Conservation (phyloP, 2,888 invertebrate species). For the Volucella inanis region DNA sequence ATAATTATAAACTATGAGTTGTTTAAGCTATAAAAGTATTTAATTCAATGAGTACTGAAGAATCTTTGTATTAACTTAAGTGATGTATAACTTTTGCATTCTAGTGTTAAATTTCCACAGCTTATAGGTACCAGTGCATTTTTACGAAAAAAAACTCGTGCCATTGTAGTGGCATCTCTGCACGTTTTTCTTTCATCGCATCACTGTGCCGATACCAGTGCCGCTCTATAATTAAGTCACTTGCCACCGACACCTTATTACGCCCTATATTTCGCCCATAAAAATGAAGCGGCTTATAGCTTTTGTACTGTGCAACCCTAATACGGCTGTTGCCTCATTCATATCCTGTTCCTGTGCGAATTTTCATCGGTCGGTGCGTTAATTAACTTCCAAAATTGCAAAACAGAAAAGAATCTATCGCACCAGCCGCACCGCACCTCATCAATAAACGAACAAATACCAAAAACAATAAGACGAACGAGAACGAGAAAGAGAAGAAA, state of each 20-base stretch:
- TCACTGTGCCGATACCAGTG: slow-evolving; percentile 51
- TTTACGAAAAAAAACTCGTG: slow-evolving; percentile 23
- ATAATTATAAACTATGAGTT: too few relatives aligned
- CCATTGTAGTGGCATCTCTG: slow-evolving; percentile 32
- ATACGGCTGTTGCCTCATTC: slow-evolving; percentile 30
- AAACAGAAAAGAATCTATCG: slow-evolving; percentile 8
- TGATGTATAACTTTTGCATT: slow-evolving; percentile 6
- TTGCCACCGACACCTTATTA: slow-evolving; percentile 74
- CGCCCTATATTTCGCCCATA: slow-evolving; percentile 65
- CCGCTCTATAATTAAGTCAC: slow-evolving; percentile 74
- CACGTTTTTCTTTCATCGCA: slow-evolving; percentile 70
- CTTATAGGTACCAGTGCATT: neutral
- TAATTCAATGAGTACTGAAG: too few relatives aligned
- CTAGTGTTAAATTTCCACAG: slow-evolving; percentile 1
- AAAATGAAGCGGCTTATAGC: slow-evolving; percentile 62
- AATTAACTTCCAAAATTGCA: slow-evolving; percentile 67
- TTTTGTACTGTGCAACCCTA: slow-evolving; percentile 67
- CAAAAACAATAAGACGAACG: slow-evolving; percentile 50
- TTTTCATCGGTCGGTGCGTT: slow-evolving; percentile 70
- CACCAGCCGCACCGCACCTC: slow-evolving; percentile 37
- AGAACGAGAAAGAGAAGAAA: slow-evolving; percentile 2
- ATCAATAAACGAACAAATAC: slow-evolving; percentile 66
- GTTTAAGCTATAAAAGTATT: too few relatives aligned
- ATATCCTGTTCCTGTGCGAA: slow-evolving; percentile 53
- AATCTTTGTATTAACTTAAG: too few relatives aligned